These are phyloP conservation scores for Amphipoea lucens DNA, from an alignment of 2,888 invertebrate genomes.

Conservation along the genomic window DNA sequence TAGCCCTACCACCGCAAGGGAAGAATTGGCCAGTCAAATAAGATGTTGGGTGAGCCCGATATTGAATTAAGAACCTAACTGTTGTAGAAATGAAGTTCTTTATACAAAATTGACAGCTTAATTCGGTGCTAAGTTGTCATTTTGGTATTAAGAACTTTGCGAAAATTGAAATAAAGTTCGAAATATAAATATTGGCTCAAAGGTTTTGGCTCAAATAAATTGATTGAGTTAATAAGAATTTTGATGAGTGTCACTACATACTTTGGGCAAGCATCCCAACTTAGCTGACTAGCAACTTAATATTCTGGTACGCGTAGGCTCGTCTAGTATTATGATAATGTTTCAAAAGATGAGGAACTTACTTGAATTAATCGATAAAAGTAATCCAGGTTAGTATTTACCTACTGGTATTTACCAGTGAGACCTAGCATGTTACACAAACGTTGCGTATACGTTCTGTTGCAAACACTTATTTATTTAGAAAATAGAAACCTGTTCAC, in stretches of 20 bases:
- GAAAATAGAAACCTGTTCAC: constrained; percentile 62
- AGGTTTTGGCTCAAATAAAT: too few species aligned
- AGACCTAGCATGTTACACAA: constrained; percentile 43
- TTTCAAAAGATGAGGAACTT: not conserved
- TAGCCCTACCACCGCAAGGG: too few species aligned
- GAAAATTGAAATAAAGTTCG: not conserved
- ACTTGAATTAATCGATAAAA: not conserved
- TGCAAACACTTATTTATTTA: constrained; percentile 55
- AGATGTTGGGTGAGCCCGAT: too few species aligned
- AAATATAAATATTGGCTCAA: not conserved
- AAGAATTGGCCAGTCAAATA: too few species aligned
- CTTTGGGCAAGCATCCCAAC: not conserved
- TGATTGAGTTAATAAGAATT: not conserved
- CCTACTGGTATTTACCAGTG: not conserved
- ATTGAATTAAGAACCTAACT: too few species aligned
- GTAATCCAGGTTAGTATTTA: not conserved
- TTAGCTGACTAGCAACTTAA: not conserved
- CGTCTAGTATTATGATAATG: not conserved
- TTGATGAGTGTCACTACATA: not conserved
- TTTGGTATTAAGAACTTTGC: too few species aligned
- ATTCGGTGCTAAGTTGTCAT: too few species aligned
- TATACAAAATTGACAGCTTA: too few species aligned
- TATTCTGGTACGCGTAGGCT: not conserved
- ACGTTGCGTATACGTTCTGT: constrained; percentile 36
- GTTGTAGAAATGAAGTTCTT: too few species aligned